Base-by-base conservation (phyloP, 2,888 invertebrate genomes). In the Chrysolina americana region DNA sequence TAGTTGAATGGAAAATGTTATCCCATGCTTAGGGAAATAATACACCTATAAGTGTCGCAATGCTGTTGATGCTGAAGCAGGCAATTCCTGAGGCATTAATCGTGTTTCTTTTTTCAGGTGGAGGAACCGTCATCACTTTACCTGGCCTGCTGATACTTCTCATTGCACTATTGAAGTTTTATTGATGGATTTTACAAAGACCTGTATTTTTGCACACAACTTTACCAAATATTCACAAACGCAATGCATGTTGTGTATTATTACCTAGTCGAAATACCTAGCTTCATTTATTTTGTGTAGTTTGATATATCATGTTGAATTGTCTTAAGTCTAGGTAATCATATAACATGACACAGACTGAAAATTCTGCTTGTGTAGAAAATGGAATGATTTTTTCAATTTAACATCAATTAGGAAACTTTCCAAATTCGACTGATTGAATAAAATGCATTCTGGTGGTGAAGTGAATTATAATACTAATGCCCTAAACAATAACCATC, bases 61-160 rank as follows among this genome's bases (percentile, higher is more conserved):
- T 2, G 2, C 5, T 2, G 5, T 28, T 2, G 36, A 6, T 4
- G 0, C 36, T 36, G 3, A 4, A 36, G 6, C 3, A 8, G 36
- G 8, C 36, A 36, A 36, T 36, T 6, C 8, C 3, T 36, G 36
- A 36, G 4, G 36, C 4, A 59, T 9, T n/a, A 36, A 59, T 59
- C 15, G 2, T 28, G 2, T 66, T 68, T 77, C 4, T 74, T 76
- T 65, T 83, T 82, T 69, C 69, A 83, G 83, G 82, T 53, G 77
- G 76, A 65, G 79, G 77, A 48, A 79, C 78, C 65, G 75, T 79
- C 36, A 72, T 74, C 48, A 75, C 80, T 47, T 50, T 82, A 44
- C 81, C 81, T 28, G 81, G 79, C 53, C 70, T 82, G 64, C 9
- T 82, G 70, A 71, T 82, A 65, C 56, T 81, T n/a, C 73, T 80